A percentile compares a stretch with the other conserved stretches of the same genome.
Conservation (phyloP, 2,888 invertebrate genomes). For the Agonopterix heracliana region DNA sequence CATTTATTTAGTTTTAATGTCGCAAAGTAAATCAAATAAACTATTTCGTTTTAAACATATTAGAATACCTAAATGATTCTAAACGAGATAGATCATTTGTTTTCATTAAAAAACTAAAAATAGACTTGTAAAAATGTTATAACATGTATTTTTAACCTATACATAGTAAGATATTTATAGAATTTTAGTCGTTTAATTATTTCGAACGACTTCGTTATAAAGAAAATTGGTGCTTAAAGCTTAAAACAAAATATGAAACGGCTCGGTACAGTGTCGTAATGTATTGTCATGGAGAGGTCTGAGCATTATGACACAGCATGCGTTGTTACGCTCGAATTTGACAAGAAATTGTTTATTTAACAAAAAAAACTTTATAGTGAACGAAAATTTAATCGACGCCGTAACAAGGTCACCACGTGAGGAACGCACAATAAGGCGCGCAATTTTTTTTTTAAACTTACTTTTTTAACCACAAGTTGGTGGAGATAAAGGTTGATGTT, state of each 20-base stretch:
- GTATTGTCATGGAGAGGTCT: slow-evolving; percentile 65
- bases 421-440: slow-evolving; percentile 5
- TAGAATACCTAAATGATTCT: slow-evolving; percentile 7
- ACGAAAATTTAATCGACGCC: slow-evolving; percentile 18
- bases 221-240: slow-evolving; percentile 76
- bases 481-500: neutral
- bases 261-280: slow-evolving; percentile 50
- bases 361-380: slow-evolving; percentile 1
- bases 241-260: slow-evolving; percentile 66
- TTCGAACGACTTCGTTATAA: slow-evolving; percentile 76
- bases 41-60: slow-evolving; percentile 21
- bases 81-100: slow-evolving; percentile 42
- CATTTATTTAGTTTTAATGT: slow-evolving; percentile 31
- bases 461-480: neutral
- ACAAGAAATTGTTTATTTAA: slow-evolving; percentile 36
- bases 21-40: slow-evolving; percentile 37
- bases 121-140: slow-evolving; percentile 76
- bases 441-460: neutral
- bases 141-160: slow-evolving; percentile 76
- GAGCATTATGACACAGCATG: slow-evolving; percentile 74
- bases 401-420: slow-evolving; percentile 27
- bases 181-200: slow-evolving; percentile 76
- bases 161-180: slow-evolving; percentile 77
- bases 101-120: slow-evolving; percentile 49
- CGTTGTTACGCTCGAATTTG: slow-evolving; percentile 67